Percentiles rank a stretch among this genome's conserved stretches.
phyloP scores from a whole-genome alignment of 2,888 invertebrate genomes.

The Cantharis rustica region DNA sequence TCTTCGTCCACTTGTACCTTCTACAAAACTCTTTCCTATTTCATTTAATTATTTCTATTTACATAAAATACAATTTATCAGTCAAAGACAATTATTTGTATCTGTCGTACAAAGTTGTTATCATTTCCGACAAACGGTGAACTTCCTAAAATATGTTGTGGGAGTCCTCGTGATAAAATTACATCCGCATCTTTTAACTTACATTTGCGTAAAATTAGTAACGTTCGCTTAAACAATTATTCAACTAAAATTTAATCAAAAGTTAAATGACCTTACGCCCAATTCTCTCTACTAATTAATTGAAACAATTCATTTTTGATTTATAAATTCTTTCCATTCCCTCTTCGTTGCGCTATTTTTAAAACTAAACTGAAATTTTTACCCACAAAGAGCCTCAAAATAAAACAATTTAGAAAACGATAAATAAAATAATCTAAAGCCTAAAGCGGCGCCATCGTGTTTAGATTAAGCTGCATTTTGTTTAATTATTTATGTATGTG shows the following conservation, averaged over 20 bases:
- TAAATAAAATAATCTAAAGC: background rate
- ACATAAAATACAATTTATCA: background rate
- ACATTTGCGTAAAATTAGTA: constrained; percentile 1
- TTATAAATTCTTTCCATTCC: background rate
- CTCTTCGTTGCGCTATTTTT: background rate
- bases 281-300: background rate
- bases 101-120: constrained; percentile 34
- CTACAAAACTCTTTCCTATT: too few species aligned
- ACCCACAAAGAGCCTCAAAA: background rate
- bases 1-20: too few species aligned
- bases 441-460: background rate
- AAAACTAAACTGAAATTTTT: background rate
- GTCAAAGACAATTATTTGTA: constrained; percentile 25
- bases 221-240: background rate
- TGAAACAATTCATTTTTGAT: background rate
- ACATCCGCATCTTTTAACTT: constrained; percentile 39
- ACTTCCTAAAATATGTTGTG: constrained; percentile 46
- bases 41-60: background rate
- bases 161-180: constrained; percentile 38
- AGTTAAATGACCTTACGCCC: background rate
- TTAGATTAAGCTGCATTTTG: background rate
- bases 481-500: too few species aligned
- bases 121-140: constrained; percentile 47
- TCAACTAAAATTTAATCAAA: background rate
- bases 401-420: background rate